Base-by-base conservation (phyloP, 2,113 vertebrate species). In the Antigone vipio region DNA sequence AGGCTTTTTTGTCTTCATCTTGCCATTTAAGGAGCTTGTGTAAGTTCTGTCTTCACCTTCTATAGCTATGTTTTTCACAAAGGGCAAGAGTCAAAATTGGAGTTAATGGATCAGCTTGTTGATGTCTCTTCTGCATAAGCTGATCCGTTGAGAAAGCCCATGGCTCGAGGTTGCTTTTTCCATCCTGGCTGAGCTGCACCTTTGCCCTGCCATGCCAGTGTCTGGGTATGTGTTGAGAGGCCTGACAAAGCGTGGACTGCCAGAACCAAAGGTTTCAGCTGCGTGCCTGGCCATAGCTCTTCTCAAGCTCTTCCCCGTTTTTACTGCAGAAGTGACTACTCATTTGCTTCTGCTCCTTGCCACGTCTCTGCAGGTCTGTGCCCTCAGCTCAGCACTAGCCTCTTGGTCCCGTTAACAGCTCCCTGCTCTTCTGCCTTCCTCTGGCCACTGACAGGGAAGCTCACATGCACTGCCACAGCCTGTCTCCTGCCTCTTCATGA, bases 361-460 rank as follows among this genome's bases (percentile, higher is more conserved):
- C 27, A 1, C 6, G 9, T 42, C 62, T 80, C 7, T 89, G 27
- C 26, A 47, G 27, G 18, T 64, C 35, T 64, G 23, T 69, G 63
- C 55, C 68, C 24, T 58, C 63, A 56, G 80, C 26, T 89, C 74
- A 72, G 30, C 40, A 15, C 18, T 56, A 75, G 27, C 45, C 38
- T 69, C 38, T 67, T 56, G 17, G 40, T 60, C 69, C 23, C 0
- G 0, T 73, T 92, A 88, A 63, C 32, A 64, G 67, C 27, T 68
- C 62, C 85, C 66, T 92, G 90, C 66, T 88, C 58, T 85, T 92
- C 75, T 92, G 71, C 83, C 83, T 95, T 94, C 87, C 87, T 84
- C 42, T 2, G 2, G 45, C 49, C 2, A 2, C 40, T n/a, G 78
- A 72, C 2, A 1, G 50, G 34, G 73, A 76, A 88, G 62, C 44